Conservation (phyloP, 1,140 invertebrate genomes). For the Leptinotarsa lineolata region DNA sequence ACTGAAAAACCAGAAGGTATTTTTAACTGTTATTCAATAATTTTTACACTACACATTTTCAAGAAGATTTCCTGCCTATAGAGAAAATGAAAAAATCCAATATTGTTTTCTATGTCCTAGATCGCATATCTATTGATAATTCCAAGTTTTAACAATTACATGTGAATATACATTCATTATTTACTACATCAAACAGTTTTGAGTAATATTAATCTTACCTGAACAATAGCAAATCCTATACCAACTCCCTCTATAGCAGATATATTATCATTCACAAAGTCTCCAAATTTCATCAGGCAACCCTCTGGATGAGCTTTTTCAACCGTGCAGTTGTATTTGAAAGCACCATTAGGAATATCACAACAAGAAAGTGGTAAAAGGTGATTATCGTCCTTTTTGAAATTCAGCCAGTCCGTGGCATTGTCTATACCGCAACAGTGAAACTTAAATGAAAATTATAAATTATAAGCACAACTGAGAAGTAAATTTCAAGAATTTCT, state of each 20-base stretch:
- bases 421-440: slow-evolving; percentile 71
- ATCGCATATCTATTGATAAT: too few species aligned
- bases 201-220: slow-evolving; percentile 60
- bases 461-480: not conserved
- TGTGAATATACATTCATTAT: not conserved
- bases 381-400: not conserved
- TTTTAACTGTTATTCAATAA: too few species aligned
- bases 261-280: slow-evolving; percentile 69
- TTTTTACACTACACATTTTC: too few species aligned
- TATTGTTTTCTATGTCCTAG: too few species aligned
- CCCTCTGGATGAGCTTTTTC: slow-evolving; percentile 53
- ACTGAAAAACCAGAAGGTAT: too few species aligned
- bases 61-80: too few species aligned
- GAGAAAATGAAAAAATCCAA: too few species aligned
- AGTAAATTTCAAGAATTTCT: not conserved
- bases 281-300: slow-evolving; percentile 65
- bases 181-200: slow-evolving; percentile 9
- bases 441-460: slow-evolving; percentile 61
- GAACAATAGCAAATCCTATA: slow-evolving; percentile 73
- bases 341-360: slow-evolving; percentile 54
- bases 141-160: too few species aligned
- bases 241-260: slow-evolving; percentile 74
- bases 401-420: slow-evolving; percentile 64
- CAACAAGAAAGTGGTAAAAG: slow-evolving; percentile 68
- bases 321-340: slow-evolving; percentile 53